phyloP scores from a whole-genome alignment of 2,113 vertebrate genomes.

The Amia ocellicauda region DNA sequence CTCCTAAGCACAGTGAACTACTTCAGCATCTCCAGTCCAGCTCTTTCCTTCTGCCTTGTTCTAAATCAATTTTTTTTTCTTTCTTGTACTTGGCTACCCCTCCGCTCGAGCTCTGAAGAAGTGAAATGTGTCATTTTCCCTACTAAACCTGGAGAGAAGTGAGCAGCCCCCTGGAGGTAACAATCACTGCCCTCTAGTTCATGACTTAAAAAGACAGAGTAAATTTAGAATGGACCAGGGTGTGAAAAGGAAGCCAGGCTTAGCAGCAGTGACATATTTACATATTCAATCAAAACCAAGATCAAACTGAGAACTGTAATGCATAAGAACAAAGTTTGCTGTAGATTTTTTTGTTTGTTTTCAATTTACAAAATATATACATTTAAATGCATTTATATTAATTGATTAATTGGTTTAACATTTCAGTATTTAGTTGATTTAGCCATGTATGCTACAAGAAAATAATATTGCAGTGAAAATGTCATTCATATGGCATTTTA shows the following conservation, averaged over 20 bases:
- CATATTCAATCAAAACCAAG: background rate
- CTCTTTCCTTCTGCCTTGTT: background rate
- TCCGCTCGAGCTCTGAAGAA: background rate
- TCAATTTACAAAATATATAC: too few species aligned
- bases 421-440: slow-evolving; percentile 29
- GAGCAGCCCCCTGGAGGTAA: background rate
- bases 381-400: too few species aligned
- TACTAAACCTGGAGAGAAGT: slow-evolving; percentile 2
- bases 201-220: background rate
- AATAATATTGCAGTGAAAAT: slow-evolving; percentile 31
- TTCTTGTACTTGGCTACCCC: too few species aligned
- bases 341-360: too few species aligned
- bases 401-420: slow-evolving; percentile 13
- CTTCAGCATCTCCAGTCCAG: background rate
- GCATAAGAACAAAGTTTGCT: too few species aligned
- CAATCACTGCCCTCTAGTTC: background rate
- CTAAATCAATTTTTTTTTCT: background rate
- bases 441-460: too few species aligned
- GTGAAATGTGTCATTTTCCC: slow-evolving; percentile 12
- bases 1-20: too few species aligned
- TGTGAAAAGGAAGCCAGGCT: background rate
- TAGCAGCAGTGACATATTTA: background rate
- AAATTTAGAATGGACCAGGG: background rate
- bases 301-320: too few species aligned
- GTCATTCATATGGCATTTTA: slow-evolving; percentile 73